These are phyloP conservation scores for Strix aluco DNA, from an alignment of 2,113 vertebrate genomes.

Conservation along the genomic window DNA sequence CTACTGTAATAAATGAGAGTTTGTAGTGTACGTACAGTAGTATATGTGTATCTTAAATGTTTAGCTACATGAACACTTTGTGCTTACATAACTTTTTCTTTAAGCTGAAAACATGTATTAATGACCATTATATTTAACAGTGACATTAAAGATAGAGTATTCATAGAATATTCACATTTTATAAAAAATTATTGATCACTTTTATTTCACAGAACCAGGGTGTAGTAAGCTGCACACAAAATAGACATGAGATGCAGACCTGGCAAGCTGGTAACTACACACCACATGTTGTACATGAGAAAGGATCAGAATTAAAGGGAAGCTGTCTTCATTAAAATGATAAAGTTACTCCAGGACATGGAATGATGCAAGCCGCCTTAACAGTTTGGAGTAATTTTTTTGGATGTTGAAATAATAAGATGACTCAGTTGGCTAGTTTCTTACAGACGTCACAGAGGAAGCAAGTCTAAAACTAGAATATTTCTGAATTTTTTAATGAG, in stretches of 20 bases:
- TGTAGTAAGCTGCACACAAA: neutral
- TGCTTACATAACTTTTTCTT: neutral
- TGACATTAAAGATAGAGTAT: neutral
- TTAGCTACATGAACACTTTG: neutral
- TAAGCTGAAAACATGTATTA: neutral
- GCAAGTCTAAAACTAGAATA: neutral
- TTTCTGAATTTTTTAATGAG: constrained; percentile 44
- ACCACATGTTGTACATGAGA: neutral
- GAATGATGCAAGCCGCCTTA: neutral
- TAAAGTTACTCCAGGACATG: neutral
- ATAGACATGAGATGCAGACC: neutral
- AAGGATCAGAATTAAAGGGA: neutral
- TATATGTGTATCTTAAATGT: neutral
- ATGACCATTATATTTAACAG: neutral
- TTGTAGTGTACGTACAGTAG: neutral
- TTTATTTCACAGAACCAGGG: neutral
- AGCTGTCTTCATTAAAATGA: neutral
- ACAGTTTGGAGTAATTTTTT: neutral
- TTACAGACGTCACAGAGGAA: constrained; percentile 31
- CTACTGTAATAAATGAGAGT: neutral
- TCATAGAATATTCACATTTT: neutral
- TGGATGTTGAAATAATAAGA: neutral
- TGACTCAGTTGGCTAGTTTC: constrained; percentile 21
- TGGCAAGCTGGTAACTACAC: neutral
- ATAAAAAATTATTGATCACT: neutral